phyloP scores from a whole-genome alignment of 2,113 vertebrate species.

The Corythaeola cristata region DNA sequence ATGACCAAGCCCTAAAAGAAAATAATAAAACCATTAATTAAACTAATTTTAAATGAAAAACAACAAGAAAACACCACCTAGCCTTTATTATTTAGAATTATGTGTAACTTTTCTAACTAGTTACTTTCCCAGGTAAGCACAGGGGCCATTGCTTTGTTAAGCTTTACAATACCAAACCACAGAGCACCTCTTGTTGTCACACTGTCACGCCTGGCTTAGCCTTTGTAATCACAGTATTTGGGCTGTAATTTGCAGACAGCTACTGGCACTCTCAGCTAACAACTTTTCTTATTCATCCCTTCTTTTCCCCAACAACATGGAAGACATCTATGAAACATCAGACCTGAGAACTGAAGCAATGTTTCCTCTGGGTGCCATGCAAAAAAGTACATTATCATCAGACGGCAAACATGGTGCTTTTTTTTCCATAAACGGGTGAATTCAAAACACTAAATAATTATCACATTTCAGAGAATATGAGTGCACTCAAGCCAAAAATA shows the following conservation, averaged over 20 bases:
- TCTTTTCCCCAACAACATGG: neutral
- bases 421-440: neutral
- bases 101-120: neutral
- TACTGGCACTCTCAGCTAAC: neutral
- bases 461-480: neutral
- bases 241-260: neutral
- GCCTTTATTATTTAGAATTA: neutral
- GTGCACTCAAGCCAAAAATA: neutral
- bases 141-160: neutral
- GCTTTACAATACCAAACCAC: neutral
- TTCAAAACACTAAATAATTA: neutral
- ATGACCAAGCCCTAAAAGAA: neutral
- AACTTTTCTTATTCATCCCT: neutral
- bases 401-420: neutral
- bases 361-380: neutral
- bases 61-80: neutral
- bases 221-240: neutral
- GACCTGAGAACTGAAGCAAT: neutral
- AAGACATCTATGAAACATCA: neutral
- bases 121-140: neutral
- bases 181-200: neutral
- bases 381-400: neutral
- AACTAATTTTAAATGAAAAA: neutral
- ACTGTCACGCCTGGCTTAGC: neutral
- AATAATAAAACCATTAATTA: conserved; percentile 5